These are phyloP conservation scores for Chironomus tentans DNA, from an alignment of 2,888 invertebrate species.

Conservation along the genomic window DNA sequence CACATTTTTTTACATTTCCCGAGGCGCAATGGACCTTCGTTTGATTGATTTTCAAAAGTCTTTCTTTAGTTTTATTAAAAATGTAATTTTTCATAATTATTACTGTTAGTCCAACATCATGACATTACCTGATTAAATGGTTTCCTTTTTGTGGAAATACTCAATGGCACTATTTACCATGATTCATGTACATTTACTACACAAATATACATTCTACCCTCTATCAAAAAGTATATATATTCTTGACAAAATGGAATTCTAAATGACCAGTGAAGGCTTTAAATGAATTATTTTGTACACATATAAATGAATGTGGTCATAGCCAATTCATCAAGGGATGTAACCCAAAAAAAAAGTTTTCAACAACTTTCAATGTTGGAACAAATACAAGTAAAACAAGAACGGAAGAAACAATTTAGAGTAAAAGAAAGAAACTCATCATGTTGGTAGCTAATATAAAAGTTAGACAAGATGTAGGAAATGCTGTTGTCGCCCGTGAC, in stretches of 20 bases:
- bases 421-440: background rate
- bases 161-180: too few relatives aligned
- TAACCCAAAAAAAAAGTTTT: background rate
- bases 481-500: background rate
- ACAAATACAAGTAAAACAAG: background rate
- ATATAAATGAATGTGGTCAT: background rate
- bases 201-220: background rate
- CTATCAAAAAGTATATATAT: slow-evolving; percentile 3
- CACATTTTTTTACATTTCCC: too few relatives aligned
- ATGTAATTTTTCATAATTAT: too few relatives aligned
- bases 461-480: background rate
- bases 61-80: too few relatives aligned
- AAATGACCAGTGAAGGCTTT: background rate
- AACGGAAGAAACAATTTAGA: too few relatives aligned
- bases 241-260: background rate
- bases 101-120: too few relatives aligned
- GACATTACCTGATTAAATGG: too few relatives aligned
- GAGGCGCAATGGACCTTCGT: too few relatives aligned
- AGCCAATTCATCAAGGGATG: background rate
- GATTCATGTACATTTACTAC: too few relatives aligned
- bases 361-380: background rate
- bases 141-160: too few relatives aligned
- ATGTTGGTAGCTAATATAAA: background rate
- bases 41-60: too few relatives aligned
- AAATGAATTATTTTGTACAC: background rate